phyloP scores from a whole-genome alignment of 2,113 vertebrate genomes.

The Stegostoma tigrinum region DNA sequence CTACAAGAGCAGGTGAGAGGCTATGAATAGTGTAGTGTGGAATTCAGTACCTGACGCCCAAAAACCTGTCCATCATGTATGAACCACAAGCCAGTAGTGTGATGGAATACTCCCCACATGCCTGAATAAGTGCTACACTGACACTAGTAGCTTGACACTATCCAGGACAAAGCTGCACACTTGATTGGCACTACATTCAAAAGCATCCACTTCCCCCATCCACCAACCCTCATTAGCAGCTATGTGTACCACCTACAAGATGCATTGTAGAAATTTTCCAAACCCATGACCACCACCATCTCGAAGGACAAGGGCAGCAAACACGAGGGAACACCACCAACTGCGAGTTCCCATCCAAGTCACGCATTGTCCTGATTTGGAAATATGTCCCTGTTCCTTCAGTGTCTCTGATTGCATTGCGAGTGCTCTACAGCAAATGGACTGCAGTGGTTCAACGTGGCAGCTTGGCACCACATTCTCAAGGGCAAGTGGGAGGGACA shows the following conservation, averaged over 20 bases:
- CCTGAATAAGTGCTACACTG: neutral
- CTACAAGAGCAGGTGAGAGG: neutral
- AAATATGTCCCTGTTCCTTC: too few relatives aligned
- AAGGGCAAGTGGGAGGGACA: neutral
- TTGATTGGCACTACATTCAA: neutral
- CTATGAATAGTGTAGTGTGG: neutral
- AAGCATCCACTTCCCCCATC: neutral
- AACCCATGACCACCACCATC: too few relatives aligned
- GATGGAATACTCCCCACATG: neutral
- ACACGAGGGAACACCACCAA: too few relatives aligned
- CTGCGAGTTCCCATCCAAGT: too few relatives aligned
- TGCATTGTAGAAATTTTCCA: too few relatives aligned
- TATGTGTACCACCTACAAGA: neutral
- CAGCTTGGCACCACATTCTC: neutral
- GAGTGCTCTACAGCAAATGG: neutral
- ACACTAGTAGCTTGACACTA: neutral
- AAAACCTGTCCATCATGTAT: neutral
- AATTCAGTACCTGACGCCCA: neutral
- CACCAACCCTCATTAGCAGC: neutral
- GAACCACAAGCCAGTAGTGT: neutral
- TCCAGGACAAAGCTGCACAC: neutral
- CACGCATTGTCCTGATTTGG: too few relatives aligned
- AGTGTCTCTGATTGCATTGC: too few relatives aligned
- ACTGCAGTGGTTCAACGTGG: neutral
- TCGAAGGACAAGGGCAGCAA: too few relatives aligned